phyloP scores from a whole-genome alignment of 2,797 vertebrate genomes.

The Lepus townsendii region DNA sequence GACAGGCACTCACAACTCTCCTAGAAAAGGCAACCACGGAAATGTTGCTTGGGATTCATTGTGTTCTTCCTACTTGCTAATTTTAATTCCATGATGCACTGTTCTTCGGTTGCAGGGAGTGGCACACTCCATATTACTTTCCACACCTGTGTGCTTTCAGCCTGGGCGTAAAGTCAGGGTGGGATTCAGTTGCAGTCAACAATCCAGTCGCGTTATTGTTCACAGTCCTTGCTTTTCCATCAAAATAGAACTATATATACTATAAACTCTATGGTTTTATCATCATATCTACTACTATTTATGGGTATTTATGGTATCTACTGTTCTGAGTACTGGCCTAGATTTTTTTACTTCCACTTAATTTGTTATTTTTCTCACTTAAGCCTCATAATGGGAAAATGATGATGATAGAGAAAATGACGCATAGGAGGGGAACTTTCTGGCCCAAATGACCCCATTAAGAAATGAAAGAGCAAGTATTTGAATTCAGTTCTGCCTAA shows the following conservation, averaged over 20 bases:
- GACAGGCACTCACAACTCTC: slow-evolving; percentile 44
- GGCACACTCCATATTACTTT: slow-evolving; percentile 55
- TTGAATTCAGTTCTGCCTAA: neutral
- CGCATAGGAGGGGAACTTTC: neutral
- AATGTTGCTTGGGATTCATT: slow-evolving; percentile 63
- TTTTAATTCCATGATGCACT: slow-evolving; percentile 66
- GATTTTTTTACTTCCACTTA: neutral
- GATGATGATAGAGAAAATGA: neutral
- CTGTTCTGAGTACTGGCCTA: neutral
- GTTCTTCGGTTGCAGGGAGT: slow-evolving; percentile 70
- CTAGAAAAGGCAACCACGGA: slow-evolving; percentile 48
- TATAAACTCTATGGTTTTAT: neutral
- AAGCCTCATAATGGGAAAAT: neutral
- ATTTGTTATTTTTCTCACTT: neutral
- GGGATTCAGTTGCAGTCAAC: slow-evolving; percentile 2
- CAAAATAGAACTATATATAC: neutral
- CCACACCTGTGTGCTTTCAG: slow-evolving; percentile 66
- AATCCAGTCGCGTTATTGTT: slow-evolving; percentile 12
- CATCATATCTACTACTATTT: neutral
- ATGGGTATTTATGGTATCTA: neutral
- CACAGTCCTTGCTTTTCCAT: neutral
- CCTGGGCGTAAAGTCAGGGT: neutral
- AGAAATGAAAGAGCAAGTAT: neutral
- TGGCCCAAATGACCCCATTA: neutral
- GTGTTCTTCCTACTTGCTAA: slow-evolving; percentile 71